Conservation (phyloP, 2,888 invertebrate species). For the Luffia ferchaultella region DNA sequence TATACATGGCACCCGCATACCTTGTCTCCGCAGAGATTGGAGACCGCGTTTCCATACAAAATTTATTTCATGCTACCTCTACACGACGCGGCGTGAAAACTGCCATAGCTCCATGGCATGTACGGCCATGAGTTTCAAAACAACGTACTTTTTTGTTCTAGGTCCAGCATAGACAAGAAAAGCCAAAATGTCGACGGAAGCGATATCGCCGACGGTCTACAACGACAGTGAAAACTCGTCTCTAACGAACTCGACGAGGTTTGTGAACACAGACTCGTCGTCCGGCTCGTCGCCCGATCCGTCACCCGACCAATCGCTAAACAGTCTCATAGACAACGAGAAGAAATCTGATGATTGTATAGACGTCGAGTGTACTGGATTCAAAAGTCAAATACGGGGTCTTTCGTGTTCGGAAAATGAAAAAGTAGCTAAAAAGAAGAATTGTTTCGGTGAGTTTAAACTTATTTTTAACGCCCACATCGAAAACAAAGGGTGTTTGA, state of each 20-base stretch:
- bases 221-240: background rate
- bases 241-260: too few species aligned
- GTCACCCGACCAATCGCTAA: background rate
- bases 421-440: background rate
- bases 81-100: too few species aligned
- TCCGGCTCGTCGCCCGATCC: background rate
- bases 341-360: slow-evolving; percentile 16
- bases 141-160: background rate
- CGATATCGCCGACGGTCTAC: background rate
- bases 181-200: background rate
- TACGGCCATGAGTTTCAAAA: too few species aligned
- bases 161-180: background rate
- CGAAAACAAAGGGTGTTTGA: background rate
- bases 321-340: background rate
- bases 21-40: too few species aligned
- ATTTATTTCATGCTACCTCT: too few species aligned
- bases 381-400: background rate
- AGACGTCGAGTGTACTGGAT: slow-evolving; percentile 18
- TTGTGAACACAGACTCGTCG: too few species aligned
- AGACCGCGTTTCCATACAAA: too few species aligned
- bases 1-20: too few species aligned
- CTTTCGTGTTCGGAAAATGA: background rate
- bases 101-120: too few species aligned
- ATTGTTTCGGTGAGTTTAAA: background rate
- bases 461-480: too few species aligned